Percentiles rank a stretch among this genome's conserved stretches.
Conservation (phyloP, 1,140 invertebrate species). For the Leptinotarsa undecemlineata region DNA sequence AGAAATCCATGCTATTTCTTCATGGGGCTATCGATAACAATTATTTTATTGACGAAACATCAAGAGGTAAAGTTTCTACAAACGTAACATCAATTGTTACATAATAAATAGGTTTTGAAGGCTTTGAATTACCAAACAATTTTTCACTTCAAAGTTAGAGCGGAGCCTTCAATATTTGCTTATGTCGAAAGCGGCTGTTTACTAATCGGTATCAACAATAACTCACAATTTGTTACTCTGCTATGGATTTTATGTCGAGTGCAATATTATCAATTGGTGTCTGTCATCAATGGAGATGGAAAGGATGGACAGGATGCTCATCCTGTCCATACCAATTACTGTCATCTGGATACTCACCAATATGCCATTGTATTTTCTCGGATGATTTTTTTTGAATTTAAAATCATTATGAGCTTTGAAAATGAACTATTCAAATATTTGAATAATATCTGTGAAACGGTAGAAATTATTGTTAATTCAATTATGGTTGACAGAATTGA, state of each 20-base stretch:
- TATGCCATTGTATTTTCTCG: slow-evolving; percentile 22
- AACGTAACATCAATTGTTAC: slow-evolving; percentile 34
- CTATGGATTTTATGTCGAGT: slow-evolving; percentile 32
- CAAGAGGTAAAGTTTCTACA: slow-evolving; percentile 30
- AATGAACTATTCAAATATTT: too few species aligned
- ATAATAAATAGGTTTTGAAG: slow-evolving; percentile 22
- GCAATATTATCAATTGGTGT: slow-evolving; percentile 21
- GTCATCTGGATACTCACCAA: slow-evolving; percentile 24
- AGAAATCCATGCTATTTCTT: slow-evolving; percentile 31
- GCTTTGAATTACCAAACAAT: background rate
- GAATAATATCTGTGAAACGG: too few species aligned
- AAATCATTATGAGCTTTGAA: too few species aligned
- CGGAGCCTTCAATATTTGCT: background rate
- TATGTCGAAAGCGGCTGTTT: background rate
- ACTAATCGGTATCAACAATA: background rate
- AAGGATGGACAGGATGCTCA: too few species aligned
- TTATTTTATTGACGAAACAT: slow-evolving; percentile 35
- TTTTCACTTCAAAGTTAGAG: background rate
- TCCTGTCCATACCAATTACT: slow-evolving; percentile 26
- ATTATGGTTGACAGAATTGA: too few species aligned
- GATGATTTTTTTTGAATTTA: background rate
- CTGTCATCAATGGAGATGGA: slow-evolving; percentile 13
- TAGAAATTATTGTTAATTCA: too few species aligned
- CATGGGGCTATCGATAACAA: slow-evolving; percentile 36
- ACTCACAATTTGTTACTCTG: slow-evolving; percentile 22